Percentiles rank a stretch among this genome's conserved stretches.
phyloP scores from a whole-genome alignment of 2,888 invertebrate species.

The Epiblema foenella region DNA sequence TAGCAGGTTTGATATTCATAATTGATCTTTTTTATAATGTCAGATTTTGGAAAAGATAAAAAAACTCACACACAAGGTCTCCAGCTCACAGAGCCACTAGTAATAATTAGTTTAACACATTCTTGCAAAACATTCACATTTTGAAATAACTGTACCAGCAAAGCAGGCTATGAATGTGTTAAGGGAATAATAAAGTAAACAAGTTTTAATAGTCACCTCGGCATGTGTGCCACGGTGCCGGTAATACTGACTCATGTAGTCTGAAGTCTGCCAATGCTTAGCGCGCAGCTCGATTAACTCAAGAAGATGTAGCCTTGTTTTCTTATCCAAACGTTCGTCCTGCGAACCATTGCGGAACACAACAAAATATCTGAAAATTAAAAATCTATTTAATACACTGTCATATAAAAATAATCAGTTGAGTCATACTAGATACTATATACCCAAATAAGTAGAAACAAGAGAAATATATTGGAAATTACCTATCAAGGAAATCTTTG shows the following conservation, averaged over 20 bases:
- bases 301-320: constrained; percentile 94
- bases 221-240: constrained; percentile 87
- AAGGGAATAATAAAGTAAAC: background rate
- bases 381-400: constrained; percentile 53
- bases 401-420: background rate
- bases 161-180: background rate
- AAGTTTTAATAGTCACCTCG: constrained; percentile 68
- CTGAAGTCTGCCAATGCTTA: constrained; percentile 94
- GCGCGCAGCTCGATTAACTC: constrained; percentile 97
- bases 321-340: constrained; percentile 93
- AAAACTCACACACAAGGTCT: too few species aligned
- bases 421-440: too few species aligned
- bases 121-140: background rate
- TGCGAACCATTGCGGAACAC: constrained; percentile 95
- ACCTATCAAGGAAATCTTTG: constrained; percentile 93
- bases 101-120: constrained; percentile 9
- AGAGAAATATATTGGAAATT: constrained; percentile 44
- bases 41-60: too few species aligned
- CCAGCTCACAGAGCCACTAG: too few species aligned
- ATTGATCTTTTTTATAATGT: too few species aligned
- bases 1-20: too few species aligned
- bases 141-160: background rate
- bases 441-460: background rate
- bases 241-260: constrained; percentile 94
- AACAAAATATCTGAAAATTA: constrained; percentile 90